phyloP scores from a whole-genome alignment of 92 coral and sea anemone genomes.

The Plumapathes pennacea region DNA sequence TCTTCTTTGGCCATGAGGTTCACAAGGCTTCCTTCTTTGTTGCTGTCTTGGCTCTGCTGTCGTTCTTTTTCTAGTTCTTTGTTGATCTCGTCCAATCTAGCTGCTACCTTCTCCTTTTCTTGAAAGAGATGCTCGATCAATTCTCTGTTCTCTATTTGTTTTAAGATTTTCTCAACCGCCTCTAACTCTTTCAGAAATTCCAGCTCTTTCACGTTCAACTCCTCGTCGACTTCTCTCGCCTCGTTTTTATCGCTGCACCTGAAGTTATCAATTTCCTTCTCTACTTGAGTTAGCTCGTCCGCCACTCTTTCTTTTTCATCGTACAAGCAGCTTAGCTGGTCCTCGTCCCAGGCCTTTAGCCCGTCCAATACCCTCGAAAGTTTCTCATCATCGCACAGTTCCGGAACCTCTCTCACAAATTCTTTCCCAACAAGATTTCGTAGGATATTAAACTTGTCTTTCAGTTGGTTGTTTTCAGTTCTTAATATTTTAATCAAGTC shows the following conservation, averaged over 20 bases:
- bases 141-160: conserved; percentile 31
- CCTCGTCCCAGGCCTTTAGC: conserved; percentile 5
- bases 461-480: conserved; percentile 38
- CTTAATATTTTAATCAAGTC: conserved; percentile 14
- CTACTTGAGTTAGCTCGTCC: conserved; percentile 20
- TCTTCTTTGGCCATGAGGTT: conserved; percentile 50
- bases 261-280: conserved; percentile 15
- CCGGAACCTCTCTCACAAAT: conserved; percentile 86
- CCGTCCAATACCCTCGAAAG: background rate
- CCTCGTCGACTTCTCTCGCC: conserved; percentile 25
- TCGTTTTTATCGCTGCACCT: conserved; percentile 20
- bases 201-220: conserved; percentile 42
- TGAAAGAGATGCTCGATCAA: conserved; percentile 44
- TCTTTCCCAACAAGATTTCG: conserved; percentile 73
- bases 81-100: conserved; percentile 60
- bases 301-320: conserved; percentile 32
- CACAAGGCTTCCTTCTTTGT: conserved; percentile 10
- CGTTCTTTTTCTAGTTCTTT: conserved; percentile 28
- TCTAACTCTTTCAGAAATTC: conserved; percentile 46
- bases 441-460: conserved; percentile 57
- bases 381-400: conserved; percentile 25
- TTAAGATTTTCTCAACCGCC: conserved; percentile 20
- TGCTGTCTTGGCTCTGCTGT: background rate
- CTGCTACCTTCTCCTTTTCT: conserved; percentile 46
- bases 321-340: conserved; percentile 5